Evolutionary conservation across 2,888 invertebrate species (phyloP).

Genomic region (Leucozona laternaria): DNA sequence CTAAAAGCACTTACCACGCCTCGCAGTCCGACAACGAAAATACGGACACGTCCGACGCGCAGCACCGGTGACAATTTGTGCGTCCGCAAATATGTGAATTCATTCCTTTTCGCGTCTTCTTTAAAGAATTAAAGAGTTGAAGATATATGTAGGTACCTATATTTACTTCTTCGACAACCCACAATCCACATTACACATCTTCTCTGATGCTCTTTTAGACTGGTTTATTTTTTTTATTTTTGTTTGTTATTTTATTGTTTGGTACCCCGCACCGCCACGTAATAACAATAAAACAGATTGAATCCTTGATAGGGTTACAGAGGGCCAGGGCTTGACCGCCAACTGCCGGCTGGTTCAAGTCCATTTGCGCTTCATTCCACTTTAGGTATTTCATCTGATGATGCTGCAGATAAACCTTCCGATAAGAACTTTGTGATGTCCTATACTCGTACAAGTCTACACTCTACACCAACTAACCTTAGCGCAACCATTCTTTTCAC

Average conservation of each 20-base stretch:
- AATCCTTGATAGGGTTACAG: conserved; percentile 71
- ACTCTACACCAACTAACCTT: not conserved
- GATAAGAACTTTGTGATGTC: conserved; percentile 60
- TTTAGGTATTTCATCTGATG: conserved; percentile 74
- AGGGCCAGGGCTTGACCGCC: conserved; percentile 59
- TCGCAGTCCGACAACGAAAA: not conserved
- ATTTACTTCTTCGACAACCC: not conserved
- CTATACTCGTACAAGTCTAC: conserved; percentile 2
- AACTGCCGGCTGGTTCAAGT: conserved; percentile 46
- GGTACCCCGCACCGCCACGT: conserved; percentile 60
- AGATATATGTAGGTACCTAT: not conserved
- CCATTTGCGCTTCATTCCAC: conserved; percentile 71
- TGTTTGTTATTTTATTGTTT: conserved; percentile 32
- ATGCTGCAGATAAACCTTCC: conserved; percentile 65
- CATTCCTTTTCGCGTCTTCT: conserved; percentile 25
- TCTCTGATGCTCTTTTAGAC: conserved; percentile 8
- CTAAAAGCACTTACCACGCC: conserved; percentile 69
- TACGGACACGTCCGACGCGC: conserved; percentile 6
- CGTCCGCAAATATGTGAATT: conserved; percentile 61
- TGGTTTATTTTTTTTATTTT: conserved; percentile 30
- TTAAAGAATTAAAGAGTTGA: not conserved
- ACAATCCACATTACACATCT: conserved; percentile 8
- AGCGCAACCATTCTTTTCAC: not conserved
- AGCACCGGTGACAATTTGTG: conserved; percentile 72
- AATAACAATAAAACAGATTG: conserved; percentile 76